Conservation (phyloP, 1,140 invertebrate species). For the Drosophila rufa region DNA sequence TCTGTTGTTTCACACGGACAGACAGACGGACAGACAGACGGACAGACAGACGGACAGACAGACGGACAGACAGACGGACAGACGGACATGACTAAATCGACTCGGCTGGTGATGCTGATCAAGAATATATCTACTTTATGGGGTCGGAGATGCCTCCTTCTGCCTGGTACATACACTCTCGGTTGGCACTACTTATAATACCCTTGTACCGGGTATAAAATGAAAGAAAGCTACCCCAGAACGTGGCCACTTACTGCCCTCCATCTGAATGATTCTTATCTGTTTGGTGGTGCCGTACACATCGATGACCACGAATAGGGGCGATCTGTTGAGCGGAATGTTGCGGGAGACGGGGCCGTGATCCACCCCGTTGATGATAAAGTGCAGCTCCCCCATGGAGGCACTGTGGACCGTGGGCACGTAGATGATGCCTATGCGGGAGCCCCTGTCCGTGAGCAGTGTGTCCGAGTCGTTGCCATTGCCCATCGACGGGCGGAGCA, state of each 20-base stretch:
- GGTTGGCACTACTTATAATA: no score
- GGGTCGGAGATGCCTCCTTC: no score
- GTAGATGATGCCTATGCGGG: slow-evolving; percentile 97
- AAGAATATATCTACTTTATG: no score
- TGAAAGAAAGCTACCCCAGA: background rate
- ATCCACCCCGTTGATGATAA: slow-evolving; percentile 97
- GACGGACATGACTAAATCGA: no score
- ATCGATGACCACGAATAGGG: slow-evolving; percentile 96
- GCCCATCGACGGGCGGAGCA: slow-evolving; percentile 75
- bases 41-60: no score
- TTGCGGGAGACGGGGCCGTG: slow-evolving; percentile 92
- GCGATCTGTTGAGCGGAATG: slow-evolving; percentile 93
- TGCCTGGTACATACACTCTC: no score
- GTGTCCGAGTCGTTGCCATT: slow-evolving; percentile 85
- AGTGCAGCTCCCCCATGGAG: slow-evolving; percentile 95
- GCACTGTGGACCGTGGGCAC: slow-evolving; percentile 89
- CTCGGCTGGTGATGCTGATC: no score
- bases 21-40: no score
- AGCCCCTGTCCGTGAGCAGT: slow-evolving; percentile 93
- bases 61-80: no score
- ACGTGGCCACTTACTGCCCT: slow-evolving; percentile 90
- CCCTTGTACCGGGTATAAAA: no score
- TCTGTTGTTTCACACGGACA: no score
- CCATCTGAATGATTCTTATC: slow-evolving; percentile 96
- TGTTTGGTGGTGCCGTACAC: slow-evolving; percentile 99